These are phyloP conservation scores for Pachypsylla venusta DNA, from an alignment of 1,140 invertebrate genomes.

Conservation along the genomic window DNA sequence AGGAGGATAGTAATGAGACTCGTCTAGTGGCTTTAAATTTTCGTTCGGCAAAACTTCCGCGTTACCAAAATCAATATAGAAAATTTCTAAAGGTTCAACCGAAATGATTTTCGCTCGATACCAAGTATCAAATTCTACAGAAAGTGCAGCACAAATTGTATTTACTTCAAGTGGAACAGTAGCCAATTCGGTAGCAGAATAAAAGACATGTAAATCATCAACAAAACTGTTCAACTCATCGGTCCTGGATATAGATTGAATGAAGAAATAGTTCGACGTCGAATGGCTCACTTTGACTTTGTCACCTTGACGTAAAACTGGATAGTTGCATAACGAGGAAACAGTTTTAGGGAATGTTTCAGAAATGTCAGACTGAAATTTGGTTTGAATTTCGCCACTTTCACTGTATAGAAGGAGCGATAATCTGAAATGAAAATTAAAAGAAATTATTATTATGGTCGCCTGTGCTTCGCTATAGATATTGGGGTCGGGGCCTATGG, in stretches of 20 bases:
- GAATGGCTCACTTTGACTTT: not conserved
- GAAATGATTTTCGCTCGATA: conserved; percentile 24
- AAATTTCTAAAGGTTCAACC: too few relatives aligned
- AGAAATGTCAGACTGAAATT: not conserved
- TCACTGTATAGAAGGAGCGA: not conserved
- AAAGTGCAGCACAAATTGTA: conserved; percentile 41
- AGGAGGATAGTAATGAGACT: conserved; percentile 9
- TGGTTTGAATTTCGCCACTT: not conserved
- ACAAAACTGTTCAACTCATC: not conserved
- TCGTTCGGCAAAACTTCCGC: conserved; percentile 27
- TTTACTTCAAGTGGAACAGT: not conserved
- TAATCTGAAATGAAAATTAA: not conserved
- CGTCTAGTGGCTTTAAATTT: conserved; percentile 17
- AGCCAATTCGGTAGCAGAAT: not conserved
- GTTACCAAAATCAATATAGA: conserved; percentile 40
- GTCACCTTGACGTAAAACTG: not conserved
- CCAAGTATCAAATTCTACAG: conserved; percentile 40
- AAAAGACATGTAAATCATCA: not conserved
- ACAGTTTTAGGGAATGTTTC: not conserved
- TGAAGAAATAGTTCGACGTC: not conserved
- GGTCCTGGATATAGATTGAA: not conserved
- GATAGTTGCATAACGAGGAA: not conserved
- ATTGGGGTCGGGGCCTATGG: too few relatives aligned
- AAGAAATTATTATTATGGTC: not conserved
- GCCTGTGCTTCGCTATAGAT: too few relatives aligned